Evolutionary conservation across 2,888 invertebrate genomes (phyloP).

Genomic region (Watsonalla cultraria): DNA sequence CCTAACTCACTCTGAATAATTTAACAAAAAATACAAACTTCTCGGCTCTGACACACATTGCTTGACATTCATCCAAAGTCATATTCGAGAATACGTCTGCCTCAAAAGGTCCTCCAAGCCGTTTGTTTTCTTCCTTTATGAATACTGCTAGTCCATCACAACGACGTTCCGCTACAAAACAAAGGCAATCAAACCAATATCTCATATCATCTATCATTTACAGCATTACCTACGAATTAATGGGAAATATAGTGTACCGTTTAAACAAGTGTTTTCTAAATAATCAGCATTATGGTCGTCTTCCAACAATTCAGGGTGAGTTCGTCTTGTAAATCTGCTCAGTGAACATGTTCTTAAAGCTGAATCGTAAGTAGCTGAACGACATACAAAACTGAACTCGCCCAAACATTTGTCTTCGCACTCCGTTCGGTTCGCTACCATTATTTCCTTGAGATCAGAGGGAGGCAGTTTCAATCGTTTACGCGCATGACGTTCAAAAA

Average conservation of each 20-base stretch:
- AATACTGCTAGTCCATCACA: conserved; percentile 93
- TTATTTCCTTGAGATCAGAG: conserved; percentile 90
- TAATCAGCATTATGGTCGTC: conserved; percentile 94
- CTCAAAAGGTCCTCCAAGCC: conserved; percentile 92
- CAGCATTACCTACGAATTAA: not conserved
- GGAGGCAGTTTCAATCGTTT: conserved; percentile 89
- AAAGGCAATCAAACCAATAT: conserved; percentile 4
- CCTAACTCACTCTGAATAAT: not conserved
- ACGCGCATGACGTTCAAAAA: conserved; percentile 91
- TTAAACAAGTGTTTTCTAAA: conserved; percentile 93
- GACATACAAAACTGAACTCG: conserved; percentile 92
- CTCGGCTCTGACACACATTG: conserved; percentile 91
- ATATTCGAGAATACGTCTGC: conserved; percentile 92
- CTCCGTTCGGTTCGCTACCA: conserved; percentile 90
- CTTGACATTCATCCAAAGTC: conserved; percentile 92
- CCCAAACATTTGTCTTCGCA: conserved; percentile 94
- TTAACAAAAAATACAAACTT: conserved; percentile 76
- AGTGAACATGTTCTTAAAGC: conserved; percentile 87
- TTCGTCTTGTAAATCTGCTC: conserved; percentile 89
- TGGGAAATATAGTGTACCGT: conserved; percentile 75
- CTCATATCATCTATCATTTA: not conserved
- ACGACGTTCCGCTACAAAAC: conserved; percentile 84
- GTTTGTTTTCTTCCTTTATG: conserved; percentile 93
- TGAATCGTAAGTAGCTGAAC: conserved; percentile 91
- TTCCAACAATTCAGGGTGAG: conserved; percentile 90